Evolutionary conservation across 1,140 invertebrate species (phyloP), one percentile per base, ranked within the genome.

Genomic region (Aphidius gifuensis): DNA sequence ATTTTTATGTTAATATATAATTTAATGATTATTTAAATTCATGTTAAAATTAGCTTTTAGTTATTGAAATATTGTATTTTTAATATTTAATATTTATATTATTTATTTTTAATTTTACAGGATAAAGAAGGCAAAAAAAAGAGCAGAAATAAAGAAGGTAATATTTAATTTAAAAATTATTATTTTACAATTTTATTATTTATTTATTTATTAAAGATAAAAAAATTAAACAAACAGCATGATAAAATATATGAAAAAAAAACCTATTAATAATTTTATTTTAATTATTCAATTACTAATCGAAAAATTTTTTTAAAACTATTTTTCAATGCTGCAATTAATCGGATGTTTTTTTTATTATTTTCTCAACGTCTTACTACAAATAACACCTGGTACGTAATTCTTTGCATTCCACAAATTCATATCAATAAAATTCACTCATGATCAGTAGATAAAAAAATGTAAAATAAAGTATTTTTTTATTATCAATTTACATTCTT

Each of bases 81-180:
- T 9, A 6, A 47, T 38, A 54, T 38, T 54, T 61, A 7, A 40
- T n/a, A 50, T 48, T 50, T 9, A 39, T 45, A 61, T 45, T 61
- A 11, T 45, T 45, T n/a, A 9, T 51, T 62, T 62, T 64, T 45
- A 64, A 40, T 68, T 70, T 83, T 74, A 54, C 84, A 92, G 90
- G 88, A 91, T 67, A 91, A 91, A 78, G 89, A 90, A 68, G 84
- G 82, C 44, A 91, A 90, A 74, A 91, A 91, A 82, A 91, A 91
- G 75, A 87, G 86, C 67, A 85, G 90, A 77, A 91, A 89, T 74
- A 91, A 91, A 85, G 90, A 92, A 89, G 90, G 90, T 91, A 83
- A 85, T 58, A 42, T 53, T 3, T 57, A 32, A 2, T 48, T 40
- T 9, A 38, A 58, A 58, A 47, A 32, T 16, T 16, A 4, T 55